These are phyloP conservation scores for Chloropsis hardwickii DNA, from an alignment of 2,113 vertebrate genomes.

Conservation along the genomic window DNA sequence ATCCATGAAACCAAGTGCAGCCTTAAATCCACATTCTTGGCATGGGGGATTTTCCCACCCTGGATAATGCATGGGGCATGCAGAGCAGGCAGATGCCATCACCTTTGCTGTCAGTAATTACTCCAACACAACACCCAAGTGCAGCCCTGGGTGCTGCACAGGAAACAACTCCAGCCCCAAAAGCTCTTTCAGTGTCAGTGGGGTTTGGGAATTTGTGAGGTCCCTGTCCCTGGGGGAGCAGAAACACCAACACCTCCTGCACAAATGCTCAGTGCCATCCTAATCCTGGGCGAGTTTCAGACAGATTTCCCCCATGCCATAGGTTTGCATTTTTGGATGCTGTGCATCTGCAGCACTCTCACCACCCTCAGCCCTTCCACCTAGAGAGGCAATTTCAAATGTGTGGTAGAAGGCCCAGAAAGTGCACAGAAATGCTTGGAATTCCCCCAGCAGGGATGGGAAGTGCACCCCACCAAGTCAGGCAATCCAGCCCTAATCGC, in stretches of 20 bases:
- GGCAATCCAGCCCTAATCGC: background rate
- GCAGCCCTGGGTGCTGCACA: background rate
- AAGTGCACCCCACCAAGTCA: background rate
- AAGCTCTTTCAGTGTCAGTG: rapidly evolving
- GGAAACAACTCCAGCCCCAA: background rate
- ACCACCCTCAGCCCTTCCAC: background rate
- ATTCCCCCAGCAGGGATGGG: background rate
- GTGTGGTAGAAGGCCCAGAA: background rate
- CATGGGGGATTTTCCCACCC: background rate
- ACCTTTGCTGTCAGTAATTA: background rate
- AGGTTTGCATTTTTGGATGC: background rate
- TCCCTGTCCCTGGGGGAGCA: background rate
- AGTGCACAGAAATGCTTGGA: background rate
- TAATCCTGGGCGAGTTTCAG: rapidly evolving
- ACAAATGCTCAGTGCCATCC: background rate
- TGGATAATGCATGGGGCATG: rapidly evolving
- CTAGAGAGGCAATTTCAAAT: background rate
- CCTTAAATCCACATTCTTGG: background rate
- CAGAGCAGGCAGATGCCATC: background rate
- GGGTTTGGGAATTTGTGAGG: background rate
- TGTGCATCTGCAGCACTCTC: background rate
- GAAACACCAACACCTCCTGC: background rate
- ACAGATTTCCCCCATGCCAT: rapidly evolving
- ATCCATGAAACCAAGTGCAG: background rate
- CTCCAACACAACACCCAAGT: rapidly evolving